Conservation (phyloP, 2,797 vertebrate genomes). For the Pogoniulus pusillus region DNA sequence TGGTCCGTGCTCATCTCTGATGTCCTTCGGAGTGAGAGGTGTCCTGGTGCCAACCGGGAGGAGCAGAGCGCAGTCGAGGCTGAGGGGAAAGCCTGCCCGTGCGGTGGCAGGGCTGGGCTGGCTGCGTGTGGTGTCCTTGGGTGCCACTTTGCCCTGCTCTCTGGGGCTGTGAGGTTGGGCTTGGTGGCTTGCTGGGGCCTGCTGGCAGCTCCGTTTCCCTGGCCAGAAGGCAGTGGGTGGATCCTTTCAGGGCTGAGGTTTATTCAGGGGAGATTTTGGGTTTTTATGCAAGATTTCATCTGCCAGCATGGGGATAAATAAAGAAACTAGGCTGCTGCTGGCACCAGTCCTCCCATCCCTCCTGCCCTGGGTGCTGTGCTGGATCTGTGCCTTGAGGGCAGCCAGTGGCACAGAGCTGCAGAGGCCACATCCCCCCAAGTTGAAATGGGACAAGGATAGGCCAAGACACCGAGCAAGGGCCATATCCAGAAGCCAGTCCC, state of each 20-base stretch:
- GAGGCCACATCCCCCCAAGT: background rate
- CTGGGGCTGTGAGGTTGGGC: background rate
- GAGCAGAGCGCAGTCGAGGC: background rate
- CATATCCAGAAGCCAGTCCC: background rate
- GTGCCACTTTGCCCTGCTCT: background rate
- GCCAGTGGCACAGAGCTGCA: background rate
- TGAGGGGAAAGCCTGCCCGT: background rate
- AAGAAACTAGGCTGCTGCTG: background rate
- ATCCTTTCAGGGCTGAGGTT: constrained; percentile 35
- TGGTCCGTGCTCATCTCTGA: rapidly evolving
- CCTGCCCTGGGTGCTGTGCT: background rate
- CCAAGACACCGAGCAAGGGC: background rate
- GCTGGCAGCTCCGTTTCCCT: background rate
- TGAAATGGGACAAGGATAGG: background rate
- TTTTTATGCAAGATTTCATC: background rate
- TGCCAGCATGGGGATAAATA: background rate
- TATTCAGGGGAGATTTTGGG: background rate
- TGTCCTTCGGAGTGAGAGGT: background rate
- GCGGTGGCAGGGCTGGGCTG: background rate
- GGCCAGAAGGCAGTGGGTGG: constrained; percentile 35
- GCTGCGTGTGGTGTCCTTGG: rapidly evolving
- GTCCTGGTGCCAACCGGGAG: rapidly evolving
- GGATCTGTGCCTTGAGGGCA: rapidly evolving
- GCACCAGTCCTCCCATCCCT: background rate
- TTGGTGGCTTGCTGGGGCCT: rapidly evolving